A percentile compares a stretch with the other conserved stretches of the same genome.
phyloP scores from a whole-genome alignment of 2,888 invertebrate genomes.

The Trichopria drosophilae region DNA sequence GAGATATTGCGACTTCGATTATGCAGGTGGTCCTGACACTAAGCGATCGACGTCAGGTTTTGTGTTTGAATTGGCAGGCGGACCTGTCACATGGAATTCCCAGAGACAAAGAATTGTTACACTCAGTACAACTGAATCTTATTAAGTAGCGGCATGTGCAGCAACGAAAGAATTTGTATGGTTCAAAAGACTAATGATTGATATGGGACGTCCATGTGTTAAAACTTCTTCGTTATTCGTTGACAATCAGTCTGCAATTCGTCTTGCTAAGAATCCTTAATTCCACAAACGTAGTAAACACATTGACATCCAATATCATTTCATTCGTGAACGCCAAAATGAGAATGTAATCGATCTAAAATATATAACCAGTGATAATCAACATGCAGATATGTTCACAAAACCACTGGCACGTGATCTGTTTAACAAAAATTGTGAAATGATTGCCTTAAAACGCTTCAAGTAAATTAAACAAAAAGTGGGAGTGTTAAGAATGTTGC shows the following conservation, averaged over 20 bases:
- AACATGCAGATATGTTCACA: too few relatives aligned
- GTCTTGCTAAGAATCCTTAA: constrained; percentile 1
- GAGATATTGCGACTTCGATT: too few relatives aligned
- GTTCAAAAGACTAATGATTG: constrained; percentile 6
- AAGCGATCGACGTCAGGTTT: constrained; percentile 2
- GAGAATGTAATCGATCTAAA: not conserved
- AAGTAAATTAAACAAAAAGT: too few relatives aligned
- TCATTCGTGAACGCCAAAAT: not conserved
- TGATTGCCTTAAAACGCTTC: too few relatives aligned
- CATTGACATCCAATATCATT: constrained; percentile 3
- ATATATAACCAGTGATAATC: too few relatives aligned
- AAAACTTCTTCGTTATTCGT: not conserved
- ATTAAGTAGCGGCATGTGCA: constrained; percentile 1
- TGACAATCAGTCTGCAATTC: constrained; percentile 1
- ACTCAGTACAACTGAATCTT: constrained; percentile 7
- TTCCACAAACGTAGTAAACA: constrained; percentile 3
- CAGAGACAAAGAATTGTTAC: constrained; percentile 1
- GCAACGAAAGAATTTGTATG: constrained; percentile 11
- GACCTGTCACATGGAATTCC: constrained; percentile 1
- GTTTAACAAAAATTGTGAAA: too few relatives aligned
- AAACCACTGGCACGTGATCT: too few relatives aligned
- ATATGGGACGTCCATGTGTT: constrained; percentile 1
- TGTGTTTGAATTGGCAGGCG: not conserved
- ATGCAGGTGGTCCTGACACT: not conserved
- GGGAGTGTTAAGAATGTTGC: too few relatives aligned